Evolutionary conservation across 2,888 invertebrate genomes (phyloP).

Genomic region (Parapristionchus giblindavisi): DNA sequence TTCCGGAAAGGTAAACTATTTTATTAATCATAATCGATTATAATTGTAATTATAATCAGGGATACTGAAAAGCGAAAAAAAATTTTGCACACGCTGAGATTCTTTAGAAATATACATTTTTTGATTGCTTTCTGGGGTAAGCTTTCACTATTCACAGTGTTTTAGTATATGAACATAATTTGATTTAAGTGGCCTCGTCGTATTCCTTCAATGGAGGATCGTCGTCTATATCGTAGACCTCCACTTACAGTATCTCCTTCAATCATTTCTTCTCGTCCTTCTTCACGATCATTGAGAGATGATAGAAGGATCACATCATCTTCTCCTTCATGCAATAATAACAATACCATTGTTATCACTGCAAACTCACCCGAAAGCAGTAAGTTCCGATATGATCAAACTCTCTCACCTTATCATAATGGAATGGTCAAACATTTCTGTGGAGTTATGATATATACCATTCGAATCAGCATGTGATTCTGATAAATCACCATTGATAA

Average conservation of each 20-base stretch:
- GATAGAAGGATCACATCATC: too few species aligned
- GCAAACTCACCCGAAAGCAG: conserved; percentile 20
- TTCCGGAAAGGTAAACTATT: conserved; percentile 15
- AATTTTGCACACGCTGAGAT: neutral
- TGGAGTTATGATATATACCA: too few species aligned
- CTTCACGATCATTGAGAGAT: too few species aligned
- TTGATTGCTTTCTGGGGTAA: too few species aligned
- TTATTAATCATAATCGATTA: neutral
- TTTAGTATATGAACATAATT: too few species aligned
- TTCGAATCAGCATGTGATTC: too few species aligned
- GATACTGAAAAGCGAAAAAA: neutral
- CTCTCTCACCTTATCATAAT: neutral
- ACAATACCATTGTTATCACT: conserved; percentile 33
- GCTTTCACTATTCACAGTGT: too few species aligned
- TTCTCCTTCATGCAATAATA: conserved; percentile 31
- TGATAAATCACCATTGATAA: too few species aligned
- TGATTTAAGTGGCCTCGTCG: conserved; percentile 26
- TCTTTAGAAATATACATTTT: too few species aligned
- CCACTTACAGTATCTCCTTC: neutral
- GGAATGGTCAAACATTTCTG: neutral
- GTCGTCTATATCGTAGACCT: conserved; percentile 23
- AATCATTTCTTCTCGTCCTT: conserved; percentile 14
- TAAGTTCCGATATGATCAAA: conserved; percentile 10
- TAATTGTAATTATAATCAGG: neutral
- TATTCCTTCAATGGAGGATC: neutral